Evolutionary conservation across 2,888 invertebrate species (phyloP), one percentile per base, ranked within the genome.

Genomic region (Lithosia quadra): DNA sequence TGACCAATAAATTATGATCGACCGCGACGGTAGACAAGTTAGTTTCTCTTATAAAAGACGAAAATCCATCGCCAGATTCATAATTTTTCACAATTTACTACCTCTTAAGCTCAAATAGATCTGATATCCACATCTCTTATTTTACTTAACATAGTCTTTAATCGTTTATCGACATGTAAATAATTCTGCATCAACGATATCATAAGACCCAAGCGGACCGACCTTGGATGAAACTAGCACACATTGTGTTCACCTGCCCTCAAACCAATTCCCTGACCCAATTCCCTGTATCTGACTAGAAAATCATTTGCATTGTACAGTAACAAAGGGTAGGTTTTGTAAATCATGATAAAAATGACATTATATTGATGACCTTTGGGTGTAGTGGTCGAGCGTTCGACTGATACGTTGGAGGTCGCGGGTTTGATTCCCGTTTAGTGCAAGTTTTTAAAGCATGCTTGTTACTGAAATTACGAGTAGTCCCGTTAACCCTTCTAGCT

Each of bases 261-360:
- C 80, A 82, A n/a, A 73, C 74, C 77, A 76, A 81, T 81, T 87
- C 88, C 87, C 79, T 91, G 92, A 92, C 92, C 92, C 84, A 88
- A 88, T 88, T 91, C 78, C 84, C 87, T 83, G 84, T 86, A 86
- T 89, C 76, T 78, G 76, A 83, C 76, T 70, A 68, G 74, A 80
- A 68, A 70, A 78, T 82, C 70, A 63, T 63, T 58, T 36, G 65
- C 43, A 49, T 21, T 65, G 49, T 60, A 60, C 22, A 18, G 22
- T 58, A 70, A 66, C 69, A 64, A 66, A 49, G 43, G 57, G 34
- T 57, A 34, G 43, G 43, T 62, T 28, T 55, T 59, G 65, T 69
- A 43, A 43, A 60, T 22, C 18, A 61, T 33, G 56, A 56, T 59
- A 65, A 53, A n/a, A 5, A 56, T 65, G 56, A 39, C 21, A 22